Conservation (phyloP, 2,888 invertebrate species). For the Eilema depressum region DNA sequence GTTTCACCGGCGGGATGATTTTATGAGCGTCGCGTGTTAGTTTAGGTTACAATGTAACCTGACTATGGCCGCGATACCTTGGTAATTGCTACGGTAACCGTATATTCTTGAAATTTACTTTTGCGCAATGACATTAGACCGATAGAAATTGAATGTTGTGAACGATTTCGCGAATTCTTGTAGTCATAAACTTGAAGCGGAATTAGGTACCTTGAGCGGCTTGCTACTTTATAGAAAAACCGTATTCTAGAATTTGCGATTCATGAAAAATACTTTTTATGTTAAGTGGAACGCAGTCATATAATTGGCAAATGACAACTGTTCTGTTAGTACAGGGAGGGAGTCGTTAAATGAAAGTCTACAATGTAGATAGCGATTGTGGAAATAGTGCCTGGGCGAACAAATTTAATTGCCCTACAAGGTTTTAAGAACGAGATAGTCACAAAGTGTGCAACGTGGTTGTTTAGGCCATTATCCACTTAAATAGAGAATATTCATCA, state of each 20-base stretch:
- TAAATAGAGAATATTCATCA: neutral
- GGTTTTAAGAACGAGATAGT: neutral
- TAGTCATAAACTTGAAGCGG: slow-evolving; percentile 1
- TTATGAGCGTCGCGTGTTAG: slow-evolving; percentile 58
- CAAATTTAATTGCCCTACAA: no score
- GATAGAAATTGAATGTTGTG: slow-evolving; percentile 57
- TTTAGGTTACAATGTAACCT: slow-evolving; percentile 51
- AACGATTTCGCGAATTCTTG: slow-evolving; percentile 28
- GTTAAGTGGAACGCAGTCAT: neutral
- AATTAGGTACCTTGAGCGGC: neutral
- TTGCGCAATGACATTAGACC: slow-evolving; percentile 44
- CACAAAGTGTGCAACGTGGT: neutral
- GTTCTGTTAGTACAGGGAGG: neutral
- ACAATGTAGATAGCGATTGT: neutral
- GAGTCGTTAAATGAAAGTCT: neutral
- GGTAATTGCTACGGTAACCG: slow-evolving; percentile 45
- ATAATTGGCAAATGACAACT: neutral
- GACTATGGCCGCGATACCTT: slow-evolving; percentile 27
- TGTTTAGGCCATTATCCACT: neutral
- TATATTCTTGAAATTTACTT: slow-evolving; percentile 56
- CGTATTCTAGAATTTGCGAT: neutral
- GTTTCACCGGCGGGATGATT: slow-evolving; percentile 45
- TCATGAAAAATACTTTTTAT: neutral
- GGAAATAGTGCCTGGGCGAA: no score
- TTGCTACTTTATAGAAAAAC: neutral